phyloP scores from a whole-genome alignment of 2,888 invertebrate species.

The Rhamnusium bicolor region DNA sequence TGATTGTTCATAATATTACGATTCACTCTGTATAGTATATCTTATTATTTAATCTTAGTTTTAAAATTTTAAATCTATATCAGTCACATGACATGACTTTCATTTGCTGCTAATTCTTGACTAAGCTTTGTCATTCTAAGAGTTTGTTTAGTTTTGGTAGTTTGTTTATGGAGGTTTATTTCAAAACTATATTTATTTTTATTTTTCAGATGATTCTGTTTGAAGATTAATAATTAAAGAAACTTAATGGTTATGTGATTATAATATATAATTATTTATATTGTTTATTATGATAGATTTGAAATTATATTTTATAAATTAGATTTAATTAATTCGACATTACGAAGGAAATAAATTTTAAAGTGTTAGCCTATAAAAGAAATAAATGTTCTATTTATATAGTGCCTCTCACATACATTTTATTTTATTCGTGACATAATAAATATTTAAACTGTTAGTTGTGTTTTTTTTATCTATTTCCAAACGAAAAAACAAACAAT shows the following conservation, averaged over 20 bases:
- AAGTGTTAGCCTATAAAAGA: conserved; percentile 45
- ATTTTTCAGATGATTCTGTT: conserved; percentile 65
- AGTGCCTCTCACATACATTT: conserved; percentile 50
- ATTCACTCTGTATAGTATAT: too few relatives aligned
- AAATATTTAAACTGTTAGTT: conserved; percentile 45
- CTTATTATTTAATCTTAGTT: too few relatives aligned
- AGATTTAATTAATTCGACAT: conserved; percentile 31
- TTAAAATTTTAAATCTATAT: too few relatives aligned
- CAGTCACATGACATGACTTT: too few relatives aligned
- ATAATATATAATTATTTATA: conserved; percentile 41
- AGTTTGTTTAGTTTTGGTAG: conserved; percentile 13
- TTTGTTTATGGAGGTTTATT: not conserved
- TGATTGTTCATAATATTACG: too few relatives aligned
- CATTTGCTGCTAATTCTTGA: too few relatives aligned
- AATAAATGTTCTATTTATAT: conserved; percentile 47
- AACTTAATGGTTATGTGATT: conserved; percentile 52
- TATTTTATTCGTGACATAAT: conserved; percentile 43
- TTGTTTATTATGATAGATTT: conserved; percentile 43
- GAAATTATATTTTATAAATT: conserved; percentile 46
- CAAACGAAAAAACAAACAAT: too few relatives aligned
- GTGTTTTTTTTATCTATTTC: not conserved
- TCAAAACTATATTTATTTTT: conserved; percentile 26
- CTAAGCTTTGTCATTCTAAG: too few relatives aligned
- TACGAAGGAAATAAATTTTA: conserved; percentile 29
- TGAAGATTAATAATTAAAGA: conserved; percentile 51